Base-by-base conservation (phyloP, 1,140 invertebrate species). In the Asobara japonica region DNA sequence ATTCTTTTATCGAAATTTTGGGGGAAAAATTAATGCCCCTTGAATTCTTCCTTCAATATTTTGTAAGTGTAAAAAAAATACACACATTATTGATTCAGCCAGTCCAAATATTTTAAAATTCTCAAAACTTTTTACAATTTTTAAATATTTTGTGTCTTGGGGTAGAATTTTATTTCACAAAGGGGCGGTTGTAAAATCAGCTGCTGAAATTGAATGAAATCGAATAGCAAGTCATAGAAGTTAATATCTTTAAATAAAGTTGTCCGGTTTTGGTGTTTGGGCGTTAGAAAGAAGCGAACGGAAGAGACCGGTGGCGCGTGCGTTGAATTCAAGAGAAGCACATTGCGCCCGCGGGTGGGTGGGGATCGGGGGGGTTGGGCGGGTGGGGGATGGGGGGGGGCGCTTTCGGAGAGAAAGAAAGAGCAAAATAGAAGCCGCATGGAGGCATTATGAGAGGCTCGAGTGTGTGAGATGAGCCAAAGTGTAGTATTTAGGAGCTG, bases 291-390 rank as follows among this genome's bases (percentile, higher is more conserved):
- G 36, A 71, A 80, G 79, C 79, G 82, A 80, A 74, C 65, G 76
- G 72, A 76, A 79, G 77, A 80, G 76, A 76, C 77, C 62, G 75
- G 71, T 73, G 73, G 76, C 66, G 74, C 84, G 84, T 85, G 84
- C 76, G 69, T 83, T 77, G 84, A 84, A 85, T 85, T 80, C 75
- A 56, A 65, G 78, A 80, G 16, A 33, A 62, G 61, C 66, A 74
- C 56, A 72, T 78, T 69, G 29, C 60, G 64, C 25, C 41, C 69
- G 67, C 31, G 65, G 64, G 36, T 48, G 71, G 68, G 74, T 60
- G 25, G 11, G 65, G n/a, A n/a, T n/a, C n/a, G 22, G 38, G 22
- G 51, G 45, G 16, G 25, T 18, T 31, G 3, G 2, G 20, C 11
- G 22, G 27, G 51, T 13, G 10, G 30, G n/a, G n/a, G n/a, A n/a